phyloP scores from a whole-genome alignment of 2,113 vertebrate species.

The Spermophilus dauricus region DNA sequence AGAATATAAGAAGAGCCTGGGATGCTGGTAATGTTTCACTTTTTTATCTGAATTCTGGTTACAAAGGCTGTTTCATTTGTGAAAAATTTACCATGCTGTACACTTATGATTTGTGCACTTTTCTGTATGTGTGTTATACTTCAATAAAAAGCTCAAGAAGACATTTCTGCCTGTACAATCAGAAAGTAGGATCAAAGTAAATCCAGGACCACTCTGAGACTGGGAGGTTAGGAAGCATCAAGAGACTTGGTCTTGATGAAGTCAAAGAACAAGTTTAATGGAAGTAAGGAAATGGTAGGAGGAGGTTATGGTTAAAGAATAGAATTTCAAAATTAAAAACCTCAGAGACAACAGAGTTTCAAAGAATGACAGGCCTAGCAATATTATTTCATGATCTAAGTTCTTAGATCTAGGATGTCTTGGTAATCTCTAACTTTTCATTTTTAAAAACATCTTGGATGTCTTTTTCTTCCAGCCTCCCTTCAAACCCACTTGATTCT shows the following conservation, averaged over 20 bases:
- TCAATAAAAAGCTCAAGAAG: constrained; percentile 23
- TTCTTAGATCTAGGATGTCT: constrained; percentile 14
- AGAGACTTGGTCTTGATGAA: constrained; percentile 11
- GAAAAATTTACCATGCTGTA: not conserved
- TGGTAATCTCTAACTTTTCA: constrained; percentile 14
- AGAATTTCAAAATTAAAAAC: constrained; percentile 55
- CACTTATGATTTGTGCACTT: not conserved
- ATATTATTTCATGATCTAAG: constrained; percentile 35
- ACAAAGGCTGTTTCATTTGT: not conserved
- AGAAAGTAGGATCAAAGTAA: not conserved
- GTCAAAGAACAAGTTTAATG: constrained; percentile 43
- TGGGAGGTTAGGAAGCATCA: not conserved
- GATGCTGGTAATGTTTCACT: not conserved
- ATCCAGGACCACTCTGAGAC: not conserved
- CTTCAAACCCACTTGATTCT: too few species aligned
- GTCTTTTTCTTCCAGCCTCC: not conserved
- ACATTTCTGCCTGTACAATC: not conserved
- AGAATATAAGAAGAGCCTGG: not conserved
- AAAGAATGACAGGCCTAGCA: constrained; percentile 16
- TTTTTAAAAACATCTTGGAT: not conserved
- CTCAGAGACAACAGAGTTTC: constrained; percentile 11
- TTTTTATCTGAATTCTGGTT: constrained; percentile 8
- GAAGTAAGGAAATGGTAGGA: not conserved
- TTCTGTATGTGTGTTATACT: not conserved
- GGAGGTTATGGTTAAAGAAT: not conserved